These are phyloP conservation scores for Diorhabda carinulata DNA, from an alignment of 1,140 invertebrate species.

Conservation along the genomic window DNA sequence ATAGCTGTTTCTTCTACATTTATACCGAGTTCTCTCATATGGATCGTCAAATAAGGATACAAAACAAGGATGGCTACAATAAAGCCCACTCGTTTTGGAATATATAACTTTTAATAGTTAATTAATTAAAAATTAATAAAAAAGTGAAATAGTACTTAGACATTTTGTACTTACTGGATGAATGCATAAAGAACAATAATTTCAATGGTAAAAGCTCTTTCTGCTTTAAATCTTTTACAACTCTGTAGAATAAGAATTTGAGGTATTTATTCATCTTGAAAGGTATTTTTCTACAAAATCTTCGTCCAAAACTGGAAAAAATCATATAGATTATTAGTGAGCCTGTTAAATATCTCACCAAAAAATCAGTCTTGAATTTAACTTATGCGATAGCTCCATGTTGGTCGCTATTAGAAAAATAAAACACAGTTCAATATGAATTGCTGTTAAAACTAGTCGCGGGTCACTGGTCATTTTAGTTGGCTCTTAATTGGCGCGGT, in stretches of 20 bases:
- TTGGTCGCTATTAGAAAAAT: too few species aligned
- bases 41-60: slow-evolving; percentile 80
- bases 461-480: too few species aligned
- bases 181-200: slow-evolving; percentile 71
- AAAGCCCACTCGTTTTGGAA: not conserved
- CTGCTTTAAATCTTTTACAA: slow-evolving; percentile 65
- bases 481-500: too few species aligned
- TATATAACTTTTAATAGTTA: not conserved
- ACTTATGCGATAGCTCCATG: too few species aligned
- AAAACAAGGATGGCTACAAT: slow-evolving; percentile 67
- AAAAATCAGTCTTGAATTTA: too few species aligned
- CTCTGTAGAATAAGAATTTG: slow-evolving; percentile 41
- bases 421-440: too few species aligned
- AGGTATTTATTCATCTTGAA: too few species aligned
- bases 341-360: too few species aligned
- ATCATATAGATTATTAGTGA: too few species aligned
- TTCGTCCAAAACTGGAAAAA: too few species aligned
- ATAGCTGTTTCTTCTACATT: slow-evolving; percentile 81
- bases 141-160: not conserved
- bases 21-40: slow-evolving; percentile 80
- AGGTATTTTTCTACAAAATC: too few species aligned
- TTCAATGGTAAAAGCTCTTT: slow-evolving; percentile 70
- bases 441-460: too few species aligned
- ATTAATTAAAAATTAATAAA: not conserved
- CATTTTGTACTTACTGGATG: slow-evolving; percentile 62